phyloP scores from a whole-genome alignment of 2,113 vertebrate species.

The Scalopus aquaticus region DNA sequence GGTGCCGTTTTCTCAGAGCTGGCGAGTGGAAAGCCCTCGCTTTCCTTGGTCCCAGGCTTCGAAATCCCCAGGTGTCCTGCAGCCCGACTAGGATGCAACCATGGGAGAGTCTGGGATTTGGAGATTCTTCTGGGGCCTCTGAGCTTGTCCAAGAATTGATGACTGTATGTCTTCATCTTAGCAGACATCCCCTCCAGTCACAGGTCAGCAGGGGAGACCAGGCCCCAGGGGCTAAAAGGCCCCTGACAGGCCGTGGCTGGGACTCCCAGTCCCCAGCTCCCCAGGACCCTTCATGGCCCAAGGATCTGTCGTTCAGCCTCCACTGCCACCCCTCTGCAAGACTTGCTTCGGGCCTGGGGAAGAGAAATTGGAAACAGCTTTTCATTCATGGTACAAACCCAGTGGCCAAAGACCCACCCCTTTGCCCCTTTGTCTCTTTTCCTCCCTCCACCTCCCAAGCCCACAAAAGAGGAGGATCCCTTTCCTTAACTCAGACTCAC shows the following conservation, averaged over 20 bases:
- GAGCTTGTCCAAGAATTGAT: conserved; percentile 15
- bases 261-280: background rate
- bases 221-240: background rate
- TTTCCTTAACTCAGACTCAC: conserved; percentile 60
- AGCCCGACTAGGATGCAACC: background rate
- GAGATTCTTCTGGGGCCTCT: conserved; percentile 25
- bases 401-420: background rate
- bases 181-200: background rate
- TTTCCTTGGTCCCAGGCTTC: background rate
- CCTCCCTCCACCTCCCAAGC: background rate
- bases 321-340: background rate
- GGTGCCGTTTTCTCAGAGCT: background rate
- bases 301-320: background rate
- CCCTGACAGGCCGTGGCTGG: background rate
- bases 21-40: background rate
- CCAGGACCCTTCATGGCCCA: background rate
- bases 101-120: conserved; percentile 43
- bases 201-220: background rate
- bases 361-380: conserved; percentile 58
- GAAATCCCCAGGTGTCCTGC: background rate
- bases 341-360: conserved; percentile 52
- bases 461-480: background rate
- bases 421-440: background rate
- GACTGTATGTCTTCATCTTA: conserved; percentile 19
- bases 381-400: conserved; percentile 47